Evolutionary conservation across 35 echinoderm and acorn worm genomes (phyloP).

Genomic region (Anneissia japonica): DNA sequence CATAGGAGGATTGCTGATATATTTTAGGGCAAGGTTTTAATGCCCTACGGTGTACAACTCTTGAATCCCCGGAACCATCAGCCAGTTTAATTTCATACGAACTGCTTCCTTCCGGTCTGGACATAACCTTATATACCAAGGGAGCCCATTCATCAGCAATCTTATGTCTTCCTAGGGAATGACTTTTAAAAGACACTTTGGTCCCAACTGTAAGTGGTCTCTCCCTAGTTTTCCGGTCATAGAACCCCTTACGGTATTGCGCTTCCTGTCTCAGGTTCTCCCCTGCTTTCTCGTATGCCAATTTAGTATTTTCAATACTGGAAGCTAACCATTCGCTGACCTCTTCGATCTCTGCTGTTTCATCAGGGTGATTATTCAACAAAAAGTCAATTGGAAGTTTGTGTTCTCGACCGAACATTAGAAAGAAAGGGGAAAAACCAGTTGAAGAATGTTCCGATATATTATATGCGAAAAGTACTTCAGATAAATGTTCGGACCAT

Average conservation of each 20-base stretch:
- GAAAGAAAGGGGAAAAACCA: constrained; percentile 19
- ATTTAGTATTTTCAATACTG: not conserved
- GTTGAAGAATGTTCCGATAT: constrained; percentile 27
- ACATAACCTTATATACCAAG: constrained; percentile 1
- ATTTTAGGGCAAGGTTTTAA: not conserved
- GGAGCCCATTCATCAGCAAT: constrained; percentile 22
- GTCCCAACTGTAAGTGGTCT: constrained; percentile 11
- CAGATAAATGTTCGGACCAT: no score
- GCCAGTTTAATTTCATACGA: constrained; percentile 16
- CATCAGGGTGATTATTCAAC: not conserved
- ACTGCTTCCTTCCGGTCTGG: not conserved
- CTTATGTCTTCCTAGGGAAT: constrained; percentile 30
- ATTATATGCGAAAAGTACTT: constrained; percentile 51
- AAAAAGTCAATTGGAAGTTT: constrained; percentile 25
- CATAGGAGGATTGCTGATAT: not conserved
- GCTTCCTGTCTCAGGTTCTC: constrained; percentile 2
- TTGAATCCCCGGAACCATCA: not conserved
- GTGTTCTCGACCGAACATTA: constrained; percentile 43
- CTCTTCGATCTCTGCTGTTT: not conserved
- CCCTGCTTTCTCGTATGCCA: constrained; percentile 13
- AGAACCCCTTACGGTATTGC: constrained; percentile 9
- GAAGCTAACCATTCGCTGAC: constrained; percentile 18
- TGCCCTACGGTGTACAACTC: constrained; percentile 8
- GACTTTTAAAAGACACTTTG: constrained; percentile 23
- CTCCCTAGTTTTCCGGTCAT: constrained; percentile 1